Percentiles rank a stretch among this genome's conserved stretches.
These are phyloP conservation scores for Entomyzon cyanotis DNA, from an alignment of 2,113 vertebrate genomes.

Conservation along the genomic window DNA sequence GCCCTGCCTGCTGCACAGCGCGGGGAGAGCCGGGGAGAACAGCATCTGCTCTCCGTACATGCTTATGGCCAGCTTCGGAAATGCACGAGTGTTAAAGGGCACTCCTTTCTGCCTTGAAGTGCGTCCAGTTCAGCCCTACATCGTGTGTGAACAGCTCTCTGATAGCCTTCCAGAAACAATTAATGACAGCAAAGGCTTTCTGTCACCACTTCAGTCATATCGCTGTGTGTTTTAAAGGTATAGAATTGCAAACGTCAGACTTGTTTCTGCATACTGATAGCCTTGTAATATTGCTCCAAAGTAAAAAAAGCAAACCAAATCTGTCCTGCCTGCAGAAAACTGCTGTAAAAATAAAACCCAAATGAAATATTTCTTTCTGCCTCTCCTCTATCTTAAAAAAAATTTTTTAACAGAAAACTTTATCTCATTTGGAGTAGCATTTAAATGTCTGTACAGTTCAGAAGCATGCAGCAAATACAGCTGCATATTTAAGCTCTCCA, in stretches of 20 bases:
- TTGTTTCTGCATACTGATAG: not conserved
- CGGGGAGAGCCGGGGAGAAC: rapidly evolving
- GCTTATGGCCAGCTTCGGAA: rapidly evolving
- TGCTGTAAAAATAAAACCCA: not conserved
- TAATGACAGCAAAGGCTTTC: not conserved
- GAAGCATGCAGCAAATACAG: not conserved
- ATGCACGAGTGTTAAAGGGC: not conserved
- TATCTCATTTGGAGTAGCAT: not conserved
- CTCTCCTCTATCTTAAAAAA: not conserved
- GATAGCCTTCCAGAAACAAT: not conserved
- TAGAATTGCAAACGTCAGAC: not conserved
- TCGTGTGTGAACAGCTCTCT: not conserved
- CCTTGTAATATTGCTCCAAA: not conserved
- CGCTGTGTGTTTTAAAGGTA: rapidly evolving
- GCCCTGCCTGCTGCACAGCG: too few species aligned
- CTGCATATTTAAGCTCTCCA: not conserved
- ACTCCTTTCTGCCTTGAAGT: not conserved
- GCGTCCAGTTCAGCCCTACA: not conserved
- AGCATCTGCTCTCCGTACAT: rapidly evolving
- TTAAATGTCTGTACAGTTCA: rapidly evolving
- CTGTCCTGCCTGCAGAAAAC: not conserved
- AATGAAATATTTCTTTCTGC: rapidly evolving
- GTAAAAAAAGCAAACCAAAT: not conserved
- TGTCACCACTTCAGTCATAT: not conserved
- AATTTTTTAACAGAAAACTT: not conserved